Base-by-base conservation (phyloP, 2,797 vertebrate species). In the Microchirus variegatus region DNA sequence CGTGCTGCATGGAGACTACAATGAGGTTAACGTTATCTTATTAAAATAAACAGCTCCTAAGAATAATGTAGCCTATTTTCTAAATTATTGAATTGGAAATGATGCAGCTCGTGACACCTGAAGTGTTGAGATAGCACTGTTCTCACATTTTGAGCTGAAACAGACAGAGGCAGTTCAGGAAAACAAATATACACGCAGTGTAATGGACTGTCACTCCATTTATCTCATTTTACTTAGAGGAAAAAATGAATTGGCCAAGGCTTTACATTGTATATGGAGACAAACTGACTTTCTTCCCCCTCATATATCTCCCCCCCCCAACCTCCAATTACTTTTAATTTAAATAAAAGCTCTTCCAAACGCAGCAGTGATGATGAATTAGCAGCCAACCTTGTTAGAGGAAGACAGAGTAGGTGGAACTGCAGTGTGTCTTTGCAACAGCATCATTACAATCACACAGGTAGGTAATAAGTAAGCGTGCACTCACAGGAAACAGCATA, bases 261-360 rank as follows among this genome's bases (percentile, higher is more conserved):
- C 11, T 13, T 9, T 38, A 6, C 5, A 59, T 55, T 77, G 62
- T 66, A 77, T 72, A 78, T 67, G 37, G 56, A 81, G 69, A 83
- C 60, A 76, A 73, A 81, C 55, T 55, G 51, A 60, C 46, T 79
- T 52, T 22, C 5, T 5, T 22, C 22, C 22, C 5, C 22, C 22
- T 22, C 3, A 22, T 22, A 22, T 22, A 3, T 5, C 1, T 3
- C 22, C 31, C 31, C 31, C 31, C 31, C 31, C 31, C 31, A 5
- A 31, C 7, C 31, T 11, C 18, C 74, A 64, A 78, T 79, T 61
- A 67, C 48, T 63, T 64, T 61, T 40, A 38, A 70, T 45, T 70
- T 65, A 38, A 68, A 37, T 12, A 52, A 53, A 47, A 13, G 12
- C 10, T 58, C 17, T n/a, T 59, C 61, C 14, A 49, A 64, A 67